Percentiles rank a stretch among this genome's conserved stretches.
Evolutionary conservation across 2,888 invertebrate species (phyloP).

Genomic region (Lasius platythorax): DNA sequence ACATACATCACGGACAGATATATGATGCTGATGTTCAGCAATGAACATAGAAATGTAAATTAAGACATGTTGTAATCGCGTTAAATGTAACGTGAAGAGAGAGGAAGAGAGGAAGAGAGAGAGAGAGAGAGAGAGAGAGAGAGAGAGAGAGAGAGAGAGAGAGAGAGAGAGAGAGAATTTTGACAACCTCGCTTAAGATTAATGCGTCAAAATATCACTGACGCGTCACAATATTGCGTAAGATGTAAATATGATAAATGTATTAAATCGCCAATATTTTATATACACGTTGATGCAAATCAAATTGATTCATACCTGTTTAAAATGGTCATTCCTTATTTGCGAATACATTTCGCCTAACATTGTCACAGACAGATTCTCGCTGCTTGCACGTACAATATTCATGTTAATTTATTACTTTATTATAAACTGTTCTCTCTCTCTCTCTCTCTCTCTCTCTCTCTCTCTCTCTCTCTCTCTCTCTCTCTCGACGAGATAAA

Average conservation of each 20-base stretch:
- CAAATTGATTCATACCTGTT: not conserved
- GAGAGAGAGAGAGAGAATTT: not conserved
- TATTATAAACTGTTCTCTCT: not conserved
- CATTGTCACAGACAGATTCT: not conserved
- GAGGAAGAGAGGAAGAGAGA: not conserved
- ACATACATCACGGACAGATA: not conserved
- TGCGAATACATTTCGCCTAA: not conserved
- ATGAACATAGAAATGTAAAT: not conserved
- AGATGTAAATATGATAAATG: not conserved
- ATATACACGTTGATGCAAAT: not conserved
- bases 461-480: not conserved
- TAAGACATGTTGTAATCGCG: not conserved
- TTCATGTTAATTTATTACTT: conserved; percentile 13
- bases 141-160: not conserved
- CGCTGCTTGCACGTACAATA: not conserved
- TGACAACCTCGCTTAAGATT: not conserved
- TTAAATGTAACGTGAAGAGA: not conserved
- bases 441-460: not conserved
- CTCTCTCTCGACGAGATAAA: conserved; percentile 6
- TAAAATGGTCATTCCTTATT: not conserved
- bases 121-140: not conserved
- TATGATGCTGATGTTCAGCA: not conserved
- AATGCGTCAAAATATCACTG: not conserved
- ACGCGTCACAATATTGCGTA: not conserved
- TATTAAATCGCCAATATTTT: not conserved